These are phyloP conservation scores for Idris sp. DNA, from an alignment of 1,140 invertebrate genomes.

Conservation along the genomic window DNA sequence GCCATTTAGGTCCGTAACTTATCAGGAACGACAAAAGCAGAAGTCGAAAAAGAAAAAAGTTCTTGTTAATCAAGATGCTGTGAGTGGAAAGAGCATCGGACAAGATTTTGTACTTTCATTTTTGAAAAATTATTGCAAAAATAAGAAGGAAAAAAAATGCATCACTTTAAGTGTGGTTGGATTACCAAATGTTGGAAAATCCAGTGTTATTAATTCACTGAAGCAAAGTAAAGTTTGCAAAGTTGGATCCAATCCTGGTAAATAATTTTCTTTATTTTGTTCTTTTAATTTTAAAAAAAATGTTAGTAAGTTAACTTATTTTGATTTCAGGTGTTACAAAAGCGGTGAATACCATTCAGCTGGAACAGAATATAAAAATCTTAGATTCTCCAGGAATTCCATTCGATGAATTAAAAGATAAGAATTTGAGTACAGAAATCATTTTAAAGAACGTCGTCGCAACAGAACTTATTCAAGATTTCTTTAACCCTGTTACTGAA, in stretches of 20 bases:
- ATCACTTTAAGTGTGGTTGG: slow-evolving; percentile 97
- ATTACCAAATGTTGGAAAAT: slow-evolving; percentile 99
- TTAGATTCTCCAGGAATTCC: slow-evolving; percentile 98
- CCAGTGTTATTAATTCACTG: slow-evolving; percentile 98
- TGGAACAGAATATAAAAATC: slow-evolving; percentile 97
- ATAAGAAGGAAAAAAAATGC: slow-evolving; percentile 87
- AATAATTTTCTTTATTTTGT: no score
- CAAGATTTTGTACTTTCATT: slow-evolving; percentile 94
- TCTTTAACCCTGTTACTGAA: slow-evolving; percentile 89
- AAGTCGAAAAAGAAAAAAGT: slow-evolving; percentile 82
- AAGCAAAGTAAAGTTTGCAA: slow-evolving; percentile 94
- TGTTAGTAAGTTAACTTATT: no score
- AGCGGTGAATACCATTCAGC: slow-evolving; percentile 92
- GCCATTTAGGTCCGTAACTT: slow-evolving; percentile 97
- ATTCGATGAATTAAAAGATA: slow-evolving; percentile 81
- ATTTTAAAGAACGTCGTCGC: slow-evolving; percentile 94
- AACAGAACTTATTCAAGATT: slow-evolving; percentile 90
- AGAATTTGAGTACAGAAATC: slow-evolving; percentile 82
- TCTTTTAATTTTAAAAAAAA: no score
- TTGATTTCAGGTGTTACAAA: slow-evolving; percentile 80
- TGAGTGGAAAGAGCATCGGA: slow-evolving; percentile 89
- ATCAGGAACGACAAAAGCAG: slow-evolving; percentile 86
- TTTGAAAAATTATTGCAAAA: slow-evolving; percentile 95
- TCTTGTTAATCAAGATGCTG: slow-evolving; percentile 79
- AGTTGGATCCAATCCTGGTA: slow-evolving; percentile 93